Evolutionary conservation across 2,888 invertebrate genomes (phyloP).

Genomic region (Nomada hirtipes): DNA sequence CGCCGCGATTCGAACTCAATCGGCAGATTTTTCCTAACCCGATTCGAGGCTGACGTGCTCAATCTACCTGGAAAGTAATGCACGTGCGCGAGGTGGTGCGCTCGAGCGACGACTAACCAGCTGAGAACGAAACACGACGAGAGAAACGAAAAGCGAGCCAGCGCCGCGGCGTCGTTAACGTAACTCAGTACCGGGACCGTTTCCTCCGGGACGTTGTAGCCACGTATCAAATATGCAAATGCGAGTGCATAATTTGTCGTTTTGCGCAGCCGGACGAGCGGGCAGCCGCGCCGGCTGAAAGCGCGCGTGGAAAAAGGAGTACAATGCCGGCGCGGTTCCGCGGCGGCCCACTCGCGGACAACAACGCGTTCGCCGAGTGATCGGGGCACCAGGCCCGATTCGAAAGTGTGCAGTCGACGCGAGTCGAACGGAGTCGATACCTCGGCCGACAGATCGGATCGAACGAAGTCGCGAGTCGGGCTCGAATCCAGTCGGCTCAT

Average conservation of each 20-base stretch:
- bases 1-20: constrained; percentile 5
- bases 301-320: constrained; percentile 64
- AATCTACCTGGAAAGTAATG: constrained; percentile 36
- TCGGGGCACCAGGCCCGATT: constrained; percentile 20
- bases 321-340: constrained; percentile 62
- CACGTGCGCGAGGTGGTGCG: neutral
- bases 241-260: constrained; percentile 77
- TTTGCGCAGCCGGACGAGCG: constrained; percentile 61
- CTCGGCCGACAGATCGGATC: neutral
- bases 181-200: constrained; percentile 65
- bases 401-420: constrained; percentile 4
- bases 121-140: constrained; percentile 8
- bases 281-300: constrained; percentile 34
- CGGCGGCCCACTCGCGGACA: constrained; percentile 52
- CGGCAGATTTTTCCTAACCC: constrained; percentile 30
- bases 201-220: constrained; percentile 73
- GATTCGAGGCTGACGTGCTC: constrained; percentile 48
- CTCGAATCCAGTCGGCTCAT: constrained; percentile 38
- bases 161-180: constrained; percentile 57
- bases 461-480: neutral
- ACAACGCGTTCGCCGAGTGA: neutral
- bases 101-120: neutral
- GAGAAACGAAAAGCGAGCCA: constrained; percentile 43
- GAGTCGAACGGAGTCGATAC: constrained; percentile 16
- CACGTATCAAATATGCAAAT: constrained; percentile 79